Evolutionary conservation across 2,797 vertebrate genomes (phyloP), one percentile per base, ranked within the genome.

Genomic region (Ispidina picta): DNA sequence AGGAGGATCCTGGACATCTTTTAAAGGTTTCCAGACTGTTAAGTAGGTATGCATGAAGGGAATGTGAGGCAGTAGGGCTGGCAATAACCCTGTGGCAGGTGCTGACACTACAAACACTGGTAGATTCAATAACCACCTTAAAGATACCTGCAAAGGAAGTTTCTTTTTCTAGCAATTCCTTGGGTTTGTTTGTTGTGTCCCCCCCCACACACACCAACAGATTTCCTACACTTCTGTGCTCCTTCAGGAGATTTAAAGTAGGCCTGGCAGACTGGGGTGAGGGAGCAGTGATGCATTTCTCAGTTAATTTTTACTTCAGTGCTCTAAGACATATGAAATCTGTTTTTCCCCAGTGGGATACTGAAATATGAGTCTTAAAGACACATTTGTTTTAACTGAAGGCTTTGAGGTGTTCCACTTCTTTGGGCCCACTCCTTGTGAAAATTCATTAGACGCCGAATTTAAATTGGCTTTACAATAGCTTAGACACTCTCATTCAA

Each of bases 371-470:
- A 87, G 20, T 56, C 49, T 70, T 77, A 64, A 52, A 79, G 35
- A 72, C 17, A 82, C 18, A 19, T 79, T 63, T 4, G 2, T 75
- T 94, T 76, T 51, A 93, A 76, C 44, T 28, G 33, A 79, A 88
- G 39, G 29, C 35, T 91, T 86, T 75, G 59, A 93, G 72, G 25
- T 85, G 23, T 28, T 90, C 49, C 28, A 64, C 44, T 51, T 41
- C 59, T 79, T 79, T 35, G n/a, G 37, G 44, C 19, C 74, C 0
- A 0, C 12, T 77, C 62, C n/a, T 68, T 22, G 25, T 60, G 65
- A 84, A 90, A 88, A 84, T 49, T 58, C n/a, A 51, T 55, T 62
- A 85, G n/a, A 78, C 44, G 59, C 21, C 51, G 26, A 83, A 93
- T 58, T 84, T 74, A 87, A 80, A 83, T 51, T 6, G 16, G 19